Evolutionary conservation across 1,140 invertebrate genomes (phyloP).

Genomic region (Cyphomyrmex costatus): DNA sequence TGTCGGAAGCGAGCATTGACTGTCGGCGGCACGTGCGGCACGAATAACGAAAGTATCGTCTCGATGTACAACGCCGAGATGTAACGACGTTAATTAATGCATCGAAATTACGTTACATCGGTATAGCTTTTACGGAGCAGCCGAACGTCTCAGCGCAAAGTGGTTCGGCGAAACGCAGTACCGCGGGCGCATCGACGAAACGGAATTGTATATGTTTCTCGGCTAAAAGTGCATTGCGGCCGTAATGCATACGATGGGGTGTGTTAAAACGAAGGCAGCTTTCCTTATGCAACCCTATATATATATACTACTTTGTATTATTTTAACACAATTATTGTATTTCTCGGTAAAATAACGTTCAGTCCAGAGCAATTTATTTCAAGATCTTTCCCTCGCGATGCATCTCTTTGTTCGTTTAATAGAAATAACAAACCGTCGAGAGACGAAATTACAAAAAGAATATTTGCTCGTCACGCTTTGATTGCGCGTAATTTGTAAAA

Average conservation of each 20-base stretch:
- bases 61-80: slow-evolving; percentile 6
- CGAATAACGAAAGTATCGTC: slow-evolving; percentile 16
- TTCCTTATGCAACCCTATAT: neutral
- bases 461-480: no score
- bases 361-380: neutral
- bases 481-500: neutral
- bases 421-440: neutral
- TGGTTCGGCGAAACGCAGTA: slow-evolving; percentile 27
- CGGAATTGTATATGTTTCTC: slow-evolving; percentile 42
- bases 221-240: slow-evolving; percentile 31
- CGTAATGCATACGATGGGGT: neutral
- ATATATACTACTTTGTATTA: slow-evolving; percentile 5
- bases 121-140: slow-evolving; percentile 31
- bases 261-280: slow-evolving; percentile 2
- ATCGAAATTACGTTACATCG: slow-evolving; percentile 34
- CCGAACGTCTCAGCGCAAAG: slow-evolving; percentile 14
- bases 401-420: neutral
- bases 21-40: neutral
- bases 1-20: neutral
- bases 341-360: neutral
- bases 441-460: neutral
- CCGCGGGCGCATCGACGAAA: neutral
- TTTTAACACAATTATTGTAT: slow-evolving; percentile 15
- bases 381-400: neutral
- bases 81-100: slow-evolving; percentile 43